Evolutionary conservation across 1,140 invertebrate species (phyloP), one percentile per base, ranked within the genome.

Genomic region (Brachionus sp.): DNA sequence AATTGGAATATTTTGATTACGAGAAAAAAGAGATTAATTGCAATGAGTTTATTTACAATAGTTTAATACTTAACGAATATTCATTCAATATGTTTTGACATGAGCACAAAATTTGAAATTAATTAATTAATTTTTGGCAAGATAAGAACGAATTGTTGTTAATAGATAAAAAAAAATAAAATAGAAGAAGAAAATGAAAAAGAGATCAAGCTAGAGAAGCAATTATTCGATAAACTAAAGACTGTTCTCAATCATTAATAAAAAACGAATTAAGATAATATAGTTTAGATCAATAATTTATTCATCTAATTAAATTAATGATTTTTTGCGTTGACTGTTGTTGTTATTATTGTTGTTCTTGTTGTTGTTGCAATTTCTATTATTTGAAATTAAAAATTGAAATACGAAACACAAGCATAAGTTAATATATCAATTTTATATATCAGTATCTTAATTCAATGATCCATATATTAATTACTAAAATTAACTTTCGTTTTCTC

Each of bases 201-300:
- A 57, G 50, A 57, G 50, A 57, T 57, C 50, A 9, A 57, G 50
- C 50, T 57, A 57, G 50, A 57, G 50, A 57, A 70, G 66, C 66
- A 70, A 70, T 70, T 70, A 70, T 70, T 70, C 66, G 66, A 70
- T 70, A 70, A 70, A 70, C 66, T 70, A 70, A 70, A 70, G 66
- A 70, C 66, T 70, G 66, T 70, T 70, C 66, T 70, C 66, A 70
- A 70, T 70, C 66, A 70, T 70, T 70, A 70, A 70, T 70, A 70
- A 66, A 70, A 70, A 70, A 70, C 29, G 35, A 37, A 70, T 70
- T 70, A 70, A 70, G 66, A 70, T 70, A 70, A 70, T 39, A 70
- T 70, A 70, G 66, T 70, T 39, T 70, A 70, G 66, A 70, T 70
- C 66, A 70, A 70, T 70, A 70, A 70, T 70, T 70, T 70, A 70